These are phyloP conservation scores for Paedocypris sp. DNA, from an alignment of 2,113 vertebrate genomes.

Conservation along the genomic window DNA sequence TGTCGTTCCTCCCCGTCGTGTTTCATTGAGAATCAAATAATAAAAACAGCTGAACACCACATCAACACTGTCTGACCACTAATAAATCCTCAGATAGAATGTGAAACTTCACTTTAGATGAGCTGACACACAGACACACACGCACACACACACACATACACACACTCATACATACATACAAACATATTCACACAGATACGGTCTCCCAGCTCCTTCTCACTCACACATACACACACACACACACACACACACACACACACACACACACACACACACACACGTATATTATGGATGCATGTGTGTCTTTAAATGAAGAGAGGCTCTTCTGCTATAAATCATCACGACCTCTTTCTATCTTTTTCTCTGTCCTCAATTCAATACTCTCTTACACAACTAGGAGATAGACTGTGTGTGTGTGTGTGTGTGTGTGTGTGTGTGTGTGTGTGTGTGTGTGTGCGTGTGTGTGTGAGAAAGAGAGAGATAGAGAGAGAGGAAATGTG, in stretches of 20 bases:
- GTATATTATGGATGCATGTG: neutral
- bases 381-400: slow-evolving; percentile 19
- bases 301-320: neutral
- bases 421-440: neutral
- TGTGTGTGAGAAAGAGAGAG: slow-evolving; percentile 18
- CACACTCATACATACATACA: no score
- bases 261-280: neutral
- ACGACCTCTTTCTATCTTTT: slow-evolving; percentile 16
- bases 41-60: no score
- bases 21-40: no score
- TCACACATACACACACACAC: neutral
- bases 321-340: slow-evolving; percentile 32
- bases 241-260: neutral
- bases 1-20: no score
- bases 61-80: no score
- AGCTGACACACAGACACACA: no score
- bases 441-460: slow-evolving; percentile 1
- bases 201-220: neutral
- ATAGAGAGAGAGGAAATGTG: no score
- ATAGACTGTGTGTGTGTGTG: neutral
- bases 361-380: slow-evolving; percentile 17
- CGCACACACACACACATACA: no score
- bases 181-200: no score
- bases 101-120: no score
- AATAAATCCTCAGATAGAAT: no score